Percentiles rank a stretch among this genome's conserved stretches.
Conservation (phyloP, 2,888 invertebrate genomes). For the Lepidochitona cinerea region DNA sequence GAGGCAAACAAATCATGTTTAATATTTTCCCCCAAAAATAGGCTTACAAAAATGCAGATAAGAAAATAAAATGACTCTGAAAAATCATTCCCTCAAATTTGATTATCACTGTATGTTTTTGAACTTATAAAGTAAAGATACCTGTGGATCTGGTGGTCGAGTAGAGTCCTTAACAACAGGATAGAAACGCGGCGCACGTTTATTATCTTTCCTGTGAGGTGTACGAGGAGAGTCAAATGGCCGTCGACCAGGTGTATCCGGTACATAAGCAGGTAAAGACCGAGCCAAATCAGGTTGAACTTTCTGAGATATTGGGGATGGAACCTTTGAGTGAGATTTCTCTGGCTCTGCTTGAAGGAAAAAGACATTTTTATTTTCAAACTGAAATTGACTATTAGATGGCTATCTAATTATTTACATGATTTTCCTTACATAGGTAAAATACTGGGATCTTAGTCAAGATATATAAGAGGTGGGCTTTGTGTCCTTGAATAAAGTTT, state of each 20-base stretch:
- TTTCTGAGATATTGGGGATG: conserved; percentile 56
- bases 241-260: conserved; percentile 55
- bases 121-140: too few relatives aligned
- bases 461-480: too few relatives aligned
- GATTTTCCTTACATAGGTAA: too few relatives aligned
- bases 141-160: conserved; percentile 69
- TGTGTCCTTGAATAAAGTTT: too few relatives aligned
- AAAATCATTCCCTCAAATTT: too few relatives aligned
- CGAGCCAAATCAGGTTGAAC: conserved; percentile 52
- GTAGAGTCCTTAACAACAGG: conserved; percentile 87
- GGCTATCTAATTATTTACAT: neutral
- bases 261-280: conserved; percentile 66
- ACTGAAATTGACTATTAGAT: neutral
- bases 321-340: conserved; percentile 31
- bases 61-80: too few relatives aligned
- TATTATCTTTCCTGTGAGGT: conserved; percentile 47
- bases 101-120: too few relatives aligned
- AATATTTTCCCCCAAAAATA: too few relatives aligned
- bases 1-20: too few relatives aligned
- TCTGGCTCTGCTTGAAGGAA: conserved; percentile 35
- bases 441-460: too few relatives aligned
- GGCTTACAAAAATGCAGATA: too few relatives aligned
- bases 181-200: conserved; percentile 86
- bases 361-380: neutral
- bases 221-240: conserved; percentile 60